Base-by-base conservation (phyloP, 2,888 invertebrate species). In the Meiosimyza decipiens region DNA sequence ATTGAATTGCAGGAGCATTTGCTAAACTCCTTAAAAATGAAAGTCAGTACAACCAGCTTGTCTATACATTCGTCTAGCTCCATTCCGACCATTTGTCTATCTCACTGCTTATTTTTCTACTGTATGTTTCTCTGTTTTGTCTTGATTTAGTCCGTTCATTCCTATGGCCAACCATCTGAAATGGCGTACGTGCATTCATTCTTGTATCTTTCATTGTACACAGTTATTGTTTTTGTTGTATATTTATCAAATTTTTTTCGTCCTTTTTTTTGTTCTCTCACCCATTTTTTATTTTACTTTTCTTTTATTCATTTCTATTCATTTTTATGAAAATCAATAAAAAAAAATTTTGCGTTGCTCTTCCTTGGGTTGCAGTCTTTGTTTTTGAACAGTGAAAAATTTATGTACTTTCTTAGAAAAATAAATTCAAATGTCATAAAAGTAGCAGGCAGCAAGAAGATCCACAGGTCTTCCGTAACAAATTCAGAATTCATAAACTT, bases 271-370 rank as follows among this genome's bases (percentile, higher is more conserved):
- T 60, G 40, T 40, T 16, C 62, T 40, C 33, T 2, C 47, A 47
- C 6, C 6, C 59, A 15, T 28, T 68, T 68, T 59, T 68, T 57
- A 16, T 67, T 68, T 55, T 68, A 13, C 13, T 49, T 22, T 13
- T 15, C 13, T 52, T 69, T 40, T 40, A 40, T 60, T 33, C 13
- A 12, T 68, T 59, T 55, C 18, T n/a, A 13, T 50, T 49, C 18
- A 47, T 16, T 50, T 59, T 50, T 33, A 52, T 60, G 60, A 69
- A 69, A 69, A 69, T 69, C 69, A 69, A 69, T 69, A 69, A 69
- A 59, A 68, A 40, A 22, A 18, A 15, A 54, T 68, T 68, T 22
- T 22, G 22, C 40, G 49, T 59, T 68, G 59, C 11, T 13, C 16
- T 40, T 16, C 18, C 15, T 15, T 28, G 22, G 28, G 33, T 49